Evolutionary conservation across 2,888 invertebrate species (phyloP), one percentile per base, ranked within the genome.

Genomic region (Zhuqinia jingwanae): DNA sequence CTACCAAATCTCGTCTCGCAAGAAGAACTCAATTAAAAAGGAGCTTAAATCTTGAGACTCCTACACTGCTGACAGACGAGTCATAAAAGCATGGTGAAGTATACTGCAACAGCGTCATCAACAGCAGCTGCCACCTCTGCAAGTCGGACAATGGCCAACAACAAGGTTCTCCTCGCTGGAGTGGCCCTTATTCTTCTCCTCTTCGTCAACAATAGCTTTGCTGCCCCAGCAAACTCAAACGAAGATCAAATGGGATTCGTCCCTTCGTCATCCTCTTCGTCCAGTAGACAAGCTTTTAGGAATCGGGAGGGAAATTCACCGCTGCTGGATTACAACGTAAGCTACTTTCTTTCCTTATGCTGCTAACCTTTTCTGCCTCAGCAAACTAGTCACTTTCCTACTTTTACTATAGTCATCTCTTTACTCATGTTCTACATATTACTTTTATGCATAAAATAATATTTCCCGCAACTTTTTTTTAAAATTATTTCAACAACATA

Each of bases 211-310:
- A 77, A 65, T 79, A 75, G 78, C 53, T 83, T 85, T 79, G 88
- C 88, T 78, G 85, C 88, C 47, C 85, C 88, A 82, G 88, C 85
- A 73, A 85, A 27, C 76, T 84, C 84, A 42, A 88, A 84, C 81
- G 88, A 88, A 78, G 88, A 88, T 82, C 75, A 60, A 85, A 80
- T 85, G 47, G 85, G 85, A 85, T 85, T 85, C 85, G 78, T 45
- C 47, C 68, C 73, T 60, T 11, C 56, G 58, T 0, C 77, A 5
- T 70, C 47, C 63, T 73, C 60, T 20, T 27, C 60, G n/a, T n/a
- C n/a, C n/a, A n/a, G n/a, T 63, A 75, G 83, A 75, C 79, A 68
- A 65, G 73, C 60, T 70, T 88, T 68, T 42, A 86, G 86, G 56
- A 88, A 27, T 79, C 82, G 68, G 25, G 85, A 86, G 15, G 50